phyloP scores from a whole-genome alignment of 2,113 vertebrate species.

The Indri indri region DNA sequence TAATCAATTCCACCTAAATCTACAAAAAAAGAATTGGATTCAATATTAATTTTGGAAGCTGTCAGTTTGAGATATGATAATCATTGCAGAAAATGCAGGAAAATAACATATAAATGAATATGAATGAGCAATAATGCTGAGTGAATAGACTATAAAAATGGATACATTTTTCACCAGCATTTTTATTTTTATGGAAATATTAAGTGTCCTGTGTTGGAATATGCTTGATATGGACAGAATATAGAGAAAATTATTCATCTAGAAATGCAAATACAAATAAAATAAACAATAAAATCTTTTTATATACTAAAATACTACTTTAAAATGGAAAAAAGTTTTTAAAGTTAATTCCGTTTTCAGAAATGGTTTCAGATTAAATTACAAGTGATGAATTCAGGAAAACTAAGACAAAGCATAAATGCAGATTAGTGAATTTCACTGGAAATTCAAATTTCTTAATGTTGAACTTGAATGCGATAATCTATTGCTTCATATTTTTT shows the following conservation, averaged over 20 bases:
- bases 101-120: conserved; percentile 64
- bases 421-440: not conserved
- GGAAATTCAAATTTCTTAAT: not conserved
- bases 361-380: not conserved
- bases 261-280: not conserved
- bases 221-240: not conserved
- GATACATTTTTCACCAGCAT: conserved; percentile 42
- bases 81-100: conserved; percentile 26
- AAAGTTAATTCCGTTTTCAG: not conserved
- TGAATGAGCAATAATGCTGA: conserved; percentile 53
- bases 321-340: not conserved
- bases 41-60: conserved; percentile 62
- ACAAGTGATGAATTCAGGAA: not conserved
- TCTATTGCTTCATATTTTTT: not conserved
- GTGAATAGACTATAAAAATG: conserved; percentile 46
- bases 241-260: not conserved
- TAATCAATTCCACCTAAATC: conserved; percentile 36
- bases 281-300: conserved; percentile 1
- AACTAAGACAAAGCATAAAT: not conserved
- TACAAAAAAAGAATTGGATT: conserved; percentile 28
- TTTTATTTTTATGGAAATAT: conserved; percentile 64
- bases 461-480: not conserved
- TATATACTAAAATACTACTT: not conserved
- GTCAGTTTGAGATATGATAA: conserved; percentile 57
- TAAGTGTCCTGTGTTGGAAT: conserved; percentile 13